Conservation (phyloP, 1,140 invertebrate genomes). For the Meloidogyne floridensis region DNA sequence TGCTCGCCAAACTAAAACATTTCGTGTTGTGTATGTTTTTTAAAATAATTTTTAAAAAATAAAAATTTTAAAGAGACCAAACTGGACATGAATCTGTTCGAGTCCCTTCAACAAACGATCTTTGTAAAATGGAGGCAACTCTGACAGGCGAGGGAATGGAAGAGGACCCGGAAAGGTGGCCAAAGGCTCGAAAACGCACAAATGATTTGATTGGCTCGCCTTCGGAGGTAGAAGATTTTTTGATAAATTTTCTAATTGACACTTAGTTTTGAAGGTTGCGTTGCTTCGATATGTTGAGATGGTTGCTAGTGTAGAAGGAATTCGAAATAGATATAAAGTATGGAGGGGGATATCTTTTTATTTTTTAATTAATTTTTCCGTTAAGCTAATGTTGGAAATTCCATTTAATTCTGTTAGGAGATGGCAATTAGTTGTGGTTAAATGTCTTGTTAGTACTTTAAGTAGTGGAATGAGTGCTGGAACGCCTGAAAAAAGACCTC, state of each 20-base stretch:
- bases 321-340: constrained; percentile 48
- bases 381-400: constrained; percentile 57
- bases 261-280: constrained; percentile 56
- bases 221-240: neutral
- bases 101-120: constrained; percentile 37
- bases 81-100: constrained; percentile 52
- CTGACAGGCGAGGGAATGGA: neutral
- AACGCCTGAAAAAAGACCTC: constrained; percentile 4
- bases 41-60: neutral
- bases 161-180: constrained; percentile 24
- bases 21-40: constrained; percentile 61
- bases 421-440: constrained; percentile 60
- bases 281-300: constrained; percentile 61
- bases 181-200: constrained; percentile 13
- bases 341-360: constrained; percentile 18
- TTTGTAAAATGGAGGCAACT: constrained; percentile 38
- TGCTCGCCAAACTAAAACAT: constrained; percentile 54
- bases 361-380: constrained; percentile 9
- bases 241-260: neutral
- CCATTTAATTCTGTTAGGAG: constrained; percentile 63
- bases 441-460: constrained; percentile 44
- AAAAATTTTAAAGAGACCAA: constrained; percentile 39
- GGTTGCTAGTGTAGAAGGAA: constrained; percentile 55
- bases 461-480: constrained; percentile 18
- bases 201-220: constrained; percentile 20